These are phyloP conservation scores for Trichacis sp. DNA, from an alignment of 2,888 invertebrate genomes.

Conservation along the genomic window DNA sequence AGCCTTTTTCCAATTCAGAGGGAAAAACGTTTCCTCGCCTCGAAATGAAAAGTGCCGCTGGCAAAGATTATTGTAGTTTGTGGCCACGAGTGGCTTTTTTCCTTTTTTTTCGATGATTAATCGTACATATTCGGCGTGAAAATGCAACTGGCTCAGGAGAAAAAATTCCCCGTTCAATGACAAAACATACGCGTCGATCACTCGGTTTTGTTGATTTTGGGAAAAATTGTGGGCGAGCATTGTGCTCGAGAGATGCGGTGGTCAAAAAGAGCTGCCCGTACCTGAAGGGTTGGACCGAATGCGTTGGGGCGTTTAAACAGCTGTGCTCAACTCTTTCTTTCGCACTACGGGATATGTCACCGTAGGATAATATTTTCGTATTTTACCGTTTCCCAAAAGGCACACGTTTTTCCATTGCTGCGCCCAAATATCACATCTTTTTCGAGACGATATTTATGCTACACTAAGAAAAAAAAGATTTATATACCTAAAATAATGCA, in stretches of 20 bases:
- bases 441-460: no score
- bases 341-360: slow-evolving; percentile 1
- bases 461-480: no score
- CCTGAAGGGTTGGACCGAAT: slow-evolving; percentile 33
- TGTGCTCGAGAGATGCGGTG: slow-evolving; percentile 31
- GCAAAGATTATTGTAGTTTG: no score
- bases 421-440: no score
- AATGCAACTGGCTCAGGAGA: background rate
- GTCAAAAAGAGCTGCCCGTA: slow-evolving; percentile 28
- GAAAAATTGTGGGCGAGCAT: slow-evolving; percentile 37
- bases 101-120: no score
- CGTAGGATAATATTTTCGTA: slow-evolving; percentile 27
- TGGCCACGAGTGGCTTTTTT: no score
- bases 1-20: background rate
- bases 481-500: no score
- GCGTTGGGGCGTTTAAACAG: slow-evolving; percentile 36
- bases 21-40: background rate
- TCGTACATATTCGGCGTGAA: no score
- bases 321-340: slow-evolving; percentile 39
- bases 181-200: background rate
- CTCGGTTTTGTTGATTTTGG: slow-evolving; percentile 26
- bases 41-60: background rate
- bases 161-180: background rate
- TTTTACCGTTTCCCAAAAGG: background rate
- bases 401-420: no score